These are phyloP conservation scores for Phortica variegata DNA, from an alignment of 1,140 invertebrate genomes.

Conservation along the genomic window DNA sequence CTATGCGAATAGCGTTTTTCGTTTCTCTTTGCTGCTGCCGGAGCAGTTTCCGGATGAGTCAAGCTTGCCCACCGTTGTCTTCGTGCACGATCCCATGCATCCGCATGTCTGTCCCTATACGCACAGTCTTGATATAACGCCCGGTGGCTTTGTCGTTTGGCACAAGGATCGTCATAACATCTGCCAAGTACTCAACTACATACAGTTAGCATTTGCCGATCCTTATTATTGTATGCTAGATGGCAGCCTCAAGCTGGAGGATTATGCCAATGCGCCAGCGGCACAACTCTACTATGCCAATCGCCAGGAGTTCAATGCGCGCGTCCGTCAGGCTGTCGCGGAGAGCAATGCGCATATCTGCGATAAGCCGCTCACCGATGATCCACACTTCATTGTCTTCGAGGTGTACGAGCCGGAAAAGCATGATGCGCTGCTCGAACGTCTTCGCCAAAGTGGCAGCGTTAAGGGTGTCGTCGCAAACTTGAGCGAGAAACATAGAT, in stretches of 20 bases:
- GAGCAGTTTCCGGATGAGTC: slow-evolving; percentile 83
- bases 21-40: slow-evolving; percentile 82
- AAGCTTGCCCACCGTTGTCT: slow-evolving; percentile 73
- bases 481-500: slow-evolving; percentile 32
- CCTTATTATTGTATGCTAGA: no score
- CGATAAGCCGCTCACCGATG: slow-evolving; percentile 72
- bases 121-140: slow-evolving; percentile 71
- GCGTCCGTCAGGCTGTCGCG: slow-evolving; percentile 69
- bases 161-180: slow-evolving; percentile 77
- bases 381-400: slow-evolving; percentile 85
- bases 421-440: slow-evolving; percentile 64
- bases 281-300: slow-evolving; percentile 63
- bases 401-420: slow-evolving; percentile 71
- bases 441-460: slow-evolving; percentile 10
- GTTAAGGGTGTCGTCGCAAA: no score
- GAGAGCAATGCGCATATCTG: slow-evolving; percentile 72
- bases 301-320: slow-evolving; percentile 66
- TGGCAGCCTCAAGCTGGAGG: slow-evolving; percentile 14
- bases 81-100: slow-evolving; percentile 84
- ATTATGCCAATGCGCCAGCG: slow-evolving; percentile 13
- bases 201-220: slow-evolving; percentile 71
- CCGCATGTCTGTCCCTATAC: slow-evolving; percentile 77
- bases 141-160: slow-evolving; percentile 83
- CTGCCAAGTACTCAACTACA: slow-evolving; percentile 85
- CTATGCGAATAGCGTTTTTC: slow-evolving; percentile 86